Conservation (phyloP, 35 echinoderm and acorn worm genomes). For the Strongylocentrotus purpuratus region DNA sequence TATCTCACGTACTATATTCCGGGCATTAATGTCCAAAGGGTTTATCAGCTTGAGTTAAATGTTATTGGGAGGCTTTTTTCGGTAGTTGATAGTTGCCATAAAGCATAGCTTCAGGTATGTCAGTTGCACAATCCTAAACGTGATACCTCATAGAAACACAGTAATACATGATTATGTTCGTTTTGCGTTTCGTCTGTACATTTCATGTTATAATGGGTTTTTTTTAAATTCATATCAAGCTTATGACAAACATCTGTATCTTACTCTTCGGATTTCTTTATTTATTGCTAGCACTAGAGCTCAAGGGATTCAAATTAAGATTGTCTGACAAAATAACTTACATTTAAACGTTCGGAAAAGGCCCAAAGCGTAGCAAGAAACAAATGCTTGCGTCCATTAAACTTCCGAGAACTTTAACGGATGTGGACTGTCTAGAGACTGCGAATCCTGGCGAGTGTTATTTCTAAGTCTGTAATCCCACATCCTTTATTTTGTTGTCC, state of each 20-base stretch:
- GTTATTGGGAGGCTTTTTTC: no score
- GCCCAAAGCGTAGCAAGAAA: neutral
- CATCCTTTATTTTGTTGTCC: neutral
- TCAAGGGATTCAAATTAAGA: neutral
- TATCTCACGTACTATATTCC: no score
- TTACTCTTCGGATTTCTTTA: neutral
- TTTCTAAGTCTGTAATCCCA: neutral
- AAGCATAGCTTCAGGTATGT: no score
- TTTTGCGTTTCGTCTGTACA: neutral
- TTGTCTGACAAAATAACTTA: neutral
- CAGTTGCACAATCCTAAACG: no score
- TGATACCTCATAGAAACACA: no score
- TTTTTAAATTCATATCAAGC: neutral
- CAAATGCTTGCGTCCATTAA: neutral
- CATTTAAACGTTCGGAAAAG: neutral
- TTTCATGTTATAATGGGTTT: neutral
- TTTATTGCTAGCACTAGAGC: neutral
- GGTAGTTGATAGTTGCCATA: no score
- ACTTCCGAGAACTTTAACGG: neutral
- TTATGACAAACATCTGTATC: neutral
- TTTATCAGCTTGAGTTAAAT: no score
- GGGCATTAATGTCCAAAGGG: no score
- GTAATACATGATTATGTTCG: no score
- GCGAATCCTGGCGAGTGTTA: no score
- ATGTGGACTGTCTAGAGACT: neutral